A percentile compares a stretch with the other conserved stretches of the same genome.
Conservation (phyloP, 2,888 invertebrate genomes). For the Cantharis flavilabris region DNA sequence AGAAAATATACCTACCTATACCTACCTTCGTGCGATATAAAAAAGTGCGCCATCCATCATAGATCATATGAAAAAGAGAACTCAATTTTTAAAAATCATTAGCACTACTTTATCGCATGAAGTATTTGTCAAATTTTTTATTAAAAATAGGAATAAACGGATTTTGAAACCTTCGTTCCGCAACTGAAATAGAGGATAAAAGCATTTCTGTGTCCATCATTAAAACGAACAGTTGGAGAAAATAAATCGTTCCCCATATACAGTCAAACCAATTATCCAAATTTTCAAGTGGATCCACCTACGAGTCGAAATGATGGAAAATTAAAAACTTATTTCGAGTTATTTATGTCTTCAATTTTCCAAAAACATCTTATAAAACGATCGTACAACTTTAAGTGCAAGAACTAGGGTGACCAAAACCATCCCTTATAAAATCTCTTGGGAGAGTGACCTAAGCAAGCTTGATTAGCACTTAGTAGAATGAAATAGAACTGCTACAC, state of each 20-base stretch:
- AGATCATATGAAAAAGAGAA: not conserved
- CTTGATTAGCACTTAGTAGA: not conserved
- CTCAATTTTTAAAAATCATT: not conserved
- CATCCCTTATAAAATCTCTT: not conserved
- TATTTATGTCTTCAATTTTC: not conserved
- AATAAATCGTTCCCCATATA: slow-evolving; percentile 8
- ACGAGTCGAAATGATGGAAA: not conserved
- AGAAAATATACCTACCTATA: slow-evolving; percentile 20
- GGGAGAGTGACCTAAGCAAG: not conserved
- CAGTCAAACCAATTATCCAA: not conserved
- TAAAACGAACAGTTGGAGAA: slow-evolving; percentile 5
- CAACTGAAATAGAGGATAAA: slow-evolving; percentile 5
- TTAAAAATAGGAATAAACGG: not conserved
- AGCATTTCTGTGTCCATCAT: slow-evolving; percentile 13
- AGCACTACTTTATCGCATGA: not conserved
- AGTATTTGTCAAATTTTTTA: not conserved
- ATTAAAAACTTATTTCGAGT: not conserved
- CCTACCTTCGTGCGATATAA: slow-evolving; percentile 9
- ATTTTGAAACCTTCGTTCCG: not conserved
- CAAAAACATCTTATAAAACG: not conserved
- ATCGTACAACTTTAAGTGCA: not conserved
- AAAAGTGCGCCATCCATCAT: slow-evolving; percentile 11
- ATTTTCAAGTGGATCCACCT: not conserved
- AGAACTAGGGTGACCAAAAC: not conserved
- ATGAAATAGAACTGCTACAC: not conserved